These are phyloP conservation scores for Cryptocephalus moraei DNA, from an alignment of 2,888 invertebrate genomes.

Conservation along the genomic window DNA sequence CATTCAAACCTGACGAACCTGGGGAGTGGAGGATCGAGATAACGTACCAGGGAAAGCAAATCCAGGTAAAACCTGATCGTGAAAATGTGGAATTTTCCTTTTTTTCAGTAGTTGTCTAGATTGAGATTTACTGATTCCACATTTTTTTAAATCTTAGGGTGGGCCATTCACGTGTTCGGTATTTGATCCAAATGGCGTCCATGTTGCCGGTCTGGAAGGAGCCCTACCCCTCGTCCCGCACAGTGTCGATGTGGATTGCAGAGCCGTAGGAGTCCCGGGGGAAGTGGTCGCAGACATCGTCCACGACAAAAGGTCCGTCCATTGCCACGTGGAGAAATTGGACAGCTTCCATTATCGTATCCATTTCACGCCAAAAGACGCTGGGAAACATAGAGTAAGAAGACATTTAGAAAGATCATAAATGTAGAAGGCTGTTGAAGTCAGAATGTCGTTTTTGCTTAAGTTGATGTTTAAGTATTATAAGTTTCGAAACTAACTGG, in stretches of 20 bases:
- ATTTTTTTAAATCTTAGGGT: conserved; percentile 45
- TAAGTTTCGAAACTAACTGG: no score
- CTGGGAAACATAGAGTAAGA: conserved; percentile 63
- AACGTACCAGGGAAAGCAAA: conserved; percentile 90
- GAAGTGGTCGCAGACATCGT: conserved; percentile 85
- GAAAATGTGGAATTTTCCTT: not conserved
- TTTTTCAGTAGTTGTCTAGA: not conserved
- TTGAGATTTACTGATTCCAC: not conserved
- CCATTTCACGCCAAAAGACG: conserved; percentile 69
- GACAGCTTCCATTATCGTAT: conserved; percentile 59
- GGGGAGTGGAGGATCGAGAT: conserved; percentile 97
- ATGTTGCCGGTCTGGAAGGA: conserved; percentile 69
- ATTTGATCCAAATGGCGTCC: conserved; percentile 86
- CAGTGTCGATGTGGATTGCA: conserved; percentile 64
- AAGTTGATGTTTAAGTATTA: no score
- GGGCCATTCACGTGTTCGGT: conserved; percentile 95
- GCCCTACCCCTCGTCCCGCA: conserved; percentile 79
- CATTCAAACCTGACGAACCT: conserved; percentile 94
- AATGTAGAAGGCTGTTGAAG: no score
- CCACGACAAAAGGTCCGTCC: conserved; percentile 76
- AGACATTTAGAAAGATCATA: not conserved
- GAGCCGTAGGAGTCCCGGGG: conserved; percentile 74
- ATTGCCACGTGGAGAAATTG: conserved; percentile 70
- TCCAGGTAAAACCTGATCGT: conserved; percentile 44
- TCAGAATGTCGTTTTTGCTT: no score